Percentiles rank a stretch among this genome's conserved stretches.
Conservation (phyloP, 1,140 invertebrate species). For the Periplaneta americana region DNA sequence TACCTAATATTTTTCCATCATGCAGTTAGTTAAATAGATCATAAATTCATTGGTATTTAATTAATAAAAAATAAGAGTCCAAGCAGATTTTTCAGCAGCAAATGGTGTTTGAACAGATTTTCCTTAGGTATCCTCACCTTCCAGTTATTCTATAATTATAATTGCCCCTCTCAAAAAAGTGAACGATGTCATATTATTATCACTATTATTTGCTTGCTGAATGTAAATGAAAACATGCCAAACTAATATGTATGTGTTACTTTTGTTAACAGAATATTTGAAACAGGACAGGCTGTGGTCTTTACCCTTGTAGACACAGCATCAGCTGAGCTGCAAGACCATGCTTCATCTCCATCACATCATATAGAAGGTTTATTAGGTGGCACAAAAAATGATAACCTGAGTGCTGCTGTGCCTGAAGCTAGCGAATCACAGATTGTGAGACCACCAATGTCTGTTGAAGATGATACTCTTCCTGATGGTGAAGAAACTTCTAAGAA, state of each 20-base stretch:
- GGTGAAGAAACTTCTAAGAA: neutral
- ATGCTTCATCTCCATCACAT: neutral
- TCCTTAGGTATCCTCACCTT: no score
- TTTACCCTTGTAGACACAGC: slow-evolving; percentile 56
- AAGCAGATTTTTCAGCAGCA: no score
- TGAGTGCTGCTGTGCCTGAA: neutral
- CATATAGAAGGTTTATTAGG: neutral
- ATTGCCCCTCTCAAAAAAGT: no score
- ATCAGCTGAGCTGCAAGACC: neutral
- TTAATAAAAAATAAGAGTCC: no score
- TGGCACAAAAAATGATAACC: neutral
- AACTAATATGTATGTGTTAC: neutral
- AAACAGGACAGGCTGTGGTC: slow-evolving; percentile 54
- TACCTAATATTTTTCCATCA: no score
- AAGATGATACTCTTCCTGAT: neutral
- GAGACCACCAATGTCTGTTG: neutral
- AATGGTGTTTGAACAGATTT: no score
- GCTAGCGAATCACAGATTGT: neutral
- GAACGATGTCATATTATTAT: neutral
- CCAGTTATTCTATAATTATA: no score
- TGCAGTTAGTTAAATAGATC: no score
- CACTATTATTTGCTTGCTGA: neutral
- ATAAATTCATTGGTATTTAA: no score
- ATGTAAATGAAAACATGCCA: neutral
- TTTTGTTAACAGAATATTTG: slow-evolving; percentile 52